A percentile compares a stretch with the other conserved stretches of the same genome.
Conservation (phyloP, 2,888 invertebrate species). For the Nomada fabriciana region DNA sequence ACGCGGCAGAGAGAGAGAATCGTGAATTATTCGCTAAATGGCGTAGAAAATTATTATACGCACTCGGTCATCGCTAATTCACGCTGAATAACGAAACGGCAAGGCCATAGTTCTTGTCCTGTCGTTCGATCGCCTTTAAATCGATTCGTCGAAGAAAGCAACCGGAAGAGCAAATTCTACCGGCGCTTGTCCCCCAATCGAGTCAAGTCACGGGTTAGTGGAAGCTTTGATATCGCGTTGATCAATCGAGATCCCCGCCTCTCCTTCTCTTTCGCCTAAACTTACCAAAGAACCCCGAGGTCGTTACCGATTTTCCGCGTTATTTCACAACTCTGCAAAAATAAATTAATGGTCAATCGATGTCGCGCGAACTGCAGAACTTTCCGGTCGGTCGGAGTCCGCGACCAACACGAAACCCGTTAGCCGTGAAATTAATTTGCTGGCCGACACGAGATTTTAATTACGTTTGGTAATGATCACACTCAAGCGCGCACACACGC, state of each 20-base stretch:
- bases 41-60: background rate
- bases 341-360: constrained; percentile 55
- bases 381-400: constrained; percentile 43
- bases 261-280: background rate
- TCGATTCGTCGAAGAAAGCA: background rate
- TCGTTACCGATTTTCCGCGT: constrained; percentile 55
- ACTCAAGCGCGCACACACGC: background rate
- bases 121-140: background rate
- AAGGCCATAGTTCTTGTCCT: background rate
- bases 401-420: constrained; percentile 39
- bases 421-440: constrained; percentile 62
- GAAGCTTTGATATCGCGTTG: constrained; percentile 9
- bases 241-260: background rate
- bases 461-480: constrained; percentile 65
- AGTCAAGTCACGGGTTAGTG: background rate
- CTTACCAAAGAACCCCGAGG: constrained; percentile 1
- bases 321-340: constrained; percentile 59
- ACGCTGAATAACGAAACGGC: background rate
- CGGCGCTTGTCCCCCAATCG: background rate
- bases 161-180: background rate
- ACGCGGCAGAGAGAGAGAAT: no score
- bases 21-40: background rate
- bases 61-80: background rate
- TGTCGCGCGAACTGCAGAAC: constrained; percentile 30
- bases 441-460: constrained; percentile 64